phyloP scores from a whole-genome alignment of 1,140 invertebrate species.

The Apis mellifera region Amel_HAv3.1 CM009940.2:10595001-10595500 shows the following conservation, averaged over 20 bases:
- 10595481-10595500: not conserved
- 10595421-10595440: not conserved
- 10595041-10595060: not conserved
- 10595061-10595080: not conserved
- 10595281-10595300: conserved; percentile 7
- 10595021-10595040: not conserved
- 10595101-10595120: not conserved
- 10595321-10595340: not conserved
- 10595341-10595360: not conserved
- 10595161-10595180: not conserved
- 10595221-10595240: not conserved
- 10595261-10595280: not conserved
- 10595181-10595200: not conserved
- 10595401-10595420: not conserved
- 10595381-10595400: not conserved
- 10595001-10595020: conserved; percentile 55
- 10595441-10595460: not conserved
- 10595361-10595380: not conserved
- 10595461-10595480: not conserved
- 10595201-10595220: not conserved
- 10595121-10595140: not conserved
- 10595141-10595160: not conserved
- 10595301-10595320: not conserved
- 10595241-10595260: not conserved
- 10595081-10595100: not conserved